Evolutionary conservation across 2,797 vertebrate species (phyloP), one percentile per base, ranked within the genome.

Genomic region (Synaphobranchus kaupii): DNA sequence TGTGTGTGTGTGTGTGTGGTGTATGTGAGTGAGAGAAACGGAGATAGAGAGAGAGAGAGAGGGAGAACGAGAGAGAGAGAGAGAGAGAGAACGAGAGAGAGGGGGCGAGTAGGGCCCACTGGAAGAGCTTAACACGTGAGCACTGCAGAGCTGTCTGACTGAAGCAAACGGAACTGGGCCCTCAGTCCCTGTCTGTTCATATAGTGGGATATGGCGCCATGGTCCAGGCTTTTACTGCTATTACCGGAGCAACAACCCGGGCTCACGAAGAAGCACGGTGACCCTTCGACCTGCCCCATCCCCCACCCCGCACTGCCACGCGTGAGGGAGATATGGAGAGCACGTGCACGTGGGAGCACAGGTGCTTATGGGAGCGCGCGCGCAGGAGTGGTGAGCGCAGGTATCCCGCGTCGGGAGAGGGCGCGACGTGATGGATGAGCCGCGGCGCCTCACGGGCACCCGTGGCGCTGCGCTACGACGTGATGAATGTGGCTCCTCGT

Each of bases 401-500:
- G 83, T 84, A 56, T 50, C 63, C 86, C 44, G 56, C 50, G 28
- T 20, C 39, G 25, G 60, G 25, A 58, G 39, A 54, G 86, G 47
- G 60, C 20, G 82, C 12, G 10, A 12, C 58, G 78, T 71, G 80
- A 87, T 83, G 80, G 60, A 87, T 87, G 86, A 66, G 56, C 80
- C 31, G 56, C 44, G 6, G 78, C 50, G 78, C 20, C 80, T 81
- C 80, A 34, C 44, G 63, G 80, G 86, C 47, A 56, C 25, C 47
- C 86, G 15, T 12, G 39, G 58, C 48, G 58, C 80, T 31, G 73
- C n/a, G 78, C 28, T 54, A n/a, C n/a, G 56, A 47, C 44, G 44
- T 86, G 86, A 87, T 76, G 47, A 66, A 87, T 87, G 63, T 60
- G 78, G n/a, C 86, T 50, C 83, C 54, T 54, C 34, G n/a, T 87